Percentiles rank a stretch among this genome's conserved stretches.
phyloP scores from a whole-genome alignment of 2,888 invertebrate genomes.

The Drosophila hamatofila region DNA sequence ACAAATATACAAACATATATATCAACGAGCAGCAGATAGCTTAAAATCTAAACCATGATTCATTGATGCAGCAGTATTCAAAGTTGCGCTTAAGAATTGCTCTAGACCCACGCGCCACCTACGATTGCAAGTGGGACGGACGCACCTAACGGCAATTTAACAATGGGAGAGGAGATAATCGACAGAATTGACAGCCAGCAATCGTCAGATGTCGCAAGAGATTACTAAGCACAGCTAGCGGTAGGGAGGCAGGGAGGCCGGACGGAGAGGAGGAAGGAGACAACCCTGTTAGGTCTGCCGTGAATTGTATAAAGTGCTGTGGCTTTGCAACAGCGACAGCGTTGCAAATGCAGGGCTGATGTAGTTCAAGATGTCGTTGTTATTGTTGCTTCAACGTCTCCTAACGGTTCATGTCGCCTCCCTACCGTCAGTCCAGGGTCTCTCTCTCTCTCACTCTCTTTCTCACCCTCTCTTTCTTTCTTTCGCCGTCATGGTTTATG shows the following conservation, averaged over 20 bases:
- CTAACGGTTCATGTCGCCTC: slow-evolving; percentile 63
- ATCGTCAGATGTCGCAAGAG: slow-evolving; percentile 36
- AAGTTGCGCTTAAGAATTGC: neutral
- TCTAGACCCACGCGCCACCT: slow-evolving; percentile 32
- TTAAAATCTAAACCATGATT: slow-evolving; percentile 30
- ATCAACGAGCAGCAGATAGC: neutral
- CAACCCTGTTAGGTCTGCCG: slow-evolving; percentile 35
- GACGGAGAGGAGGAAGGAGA: neutral
- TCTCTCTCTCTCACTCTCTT: slow-evolving; percentile 12
- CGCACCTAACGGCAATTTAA: slow-evolving; percentile 61
- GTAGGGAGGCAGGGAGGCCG: neutral
- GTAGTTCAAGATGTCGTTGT: slow-evolving; percentile 64
- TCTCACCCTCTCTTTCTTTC: neutral
- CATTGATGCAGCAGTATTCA: slow-evolving; percentile 32
- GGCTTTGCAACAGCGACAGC: slow-evolving; percentile 31
- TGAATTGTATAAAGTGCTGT: slow-evolving; percentile 53
- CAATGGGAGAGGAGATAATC: slow-evolving; percentile 27
- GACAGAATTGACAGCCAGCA: slow-evolving; percentile 28
- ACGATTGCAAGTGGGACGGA: slow-evolving; percentile 28
- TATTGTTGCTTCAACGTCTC: slow-evolving; percentile 37
- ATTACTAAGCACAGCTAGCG: neutral
- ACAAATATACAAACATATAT: too few relatives aligned
- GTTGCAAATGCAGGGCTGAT: slow-evolving; percentile 45
- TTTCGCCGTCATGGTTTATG: neutral
- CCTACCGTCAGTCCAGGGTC: slow-evolving; percentile 46